Evolutionary conservation across 2,888 invertebrate genomes (phyloP), one percentile per base, ranked within the genome.

Genomic region (Geotrupes spiniger): DNA sequence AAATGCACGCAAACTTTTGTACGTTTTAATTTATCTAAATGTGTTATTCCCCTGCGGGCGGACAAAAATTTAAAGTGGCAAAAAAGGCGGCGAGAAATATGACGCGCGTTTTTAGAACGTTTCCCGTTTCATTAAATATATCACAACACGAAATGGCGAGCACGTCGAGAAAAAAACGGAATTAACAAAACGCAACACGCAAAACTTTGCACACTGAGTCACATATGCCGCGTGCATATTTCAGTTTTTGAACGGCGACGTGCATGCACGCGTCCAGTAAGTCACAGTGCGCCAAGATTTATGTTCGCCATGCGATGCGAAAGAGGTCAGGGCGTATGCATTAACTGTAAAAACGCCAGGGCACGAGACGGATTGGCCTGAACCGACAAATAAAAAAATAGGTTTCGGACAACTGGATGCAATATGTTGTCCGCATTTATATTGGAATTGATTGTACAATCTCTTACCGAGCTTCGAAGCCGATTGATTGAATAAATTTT

Each of bases 41-140:
- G 21, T 21, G 21, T 21, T 9, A 33, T 33, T 33, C 33, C 15
- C 33, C 33, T 14, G 33, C 11, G 33, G 33, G 33, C 33, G 33
- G 33, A 15, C 33, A 33, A 33, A 33, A 33, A 33, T 33, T 33
- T 33, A 33, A 33, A 33, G 33, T 33, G 33, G 33, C 14, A 33
- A 21, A 21, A 21, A 21, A 10, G 12, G 33, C 33, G 33, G 33
- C 33, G 33, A 33, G 33, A 33, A 33, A 33, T 33, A 33, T 33
- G 33, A 33, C 44, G 16, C 16, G 44, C 27, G 21, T 21, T 21
- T 21, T 21, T 21, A 6, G 4, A 21, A 21, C 21, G 6, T 21
- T 44, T 37, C 37, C 37, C 36, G 44, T 44, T 44, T 44, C 44
- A 27, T 44, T 44, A 44, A 44, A 44, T 44, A 37, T 36, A 37